Evolutionary conservation across 1,140 invertebrate genomes (phyloP), one percentile per base, ranked within the genome.

Genomic region (Agrilus planipennis): DNA sequence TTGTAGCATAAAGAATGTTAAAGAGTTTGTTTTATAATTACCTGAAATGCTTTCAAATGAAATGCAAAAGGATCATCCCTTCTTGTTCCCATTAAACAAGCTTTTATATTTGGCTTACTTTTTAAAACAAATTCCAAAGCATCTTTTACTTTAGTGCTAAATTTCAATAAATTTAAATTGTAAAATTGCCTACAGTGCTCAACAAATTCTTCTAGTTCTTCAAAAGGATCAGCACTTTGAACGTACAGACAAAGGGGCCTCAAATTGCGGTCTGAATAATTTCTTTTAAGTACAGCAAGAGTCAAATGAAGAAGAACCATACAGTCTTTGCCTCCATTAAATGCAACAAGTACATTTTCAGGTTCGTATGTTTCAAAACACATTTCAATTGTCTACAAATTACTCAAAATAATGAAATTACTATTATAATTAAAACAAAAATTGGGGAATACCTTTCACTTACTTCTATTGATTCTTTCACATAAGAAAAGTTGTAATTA

Each of bases 291-390:
- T 15, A 86, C 62, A 5, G 75, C 70, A 50, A 80, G 63, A 17
- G 74, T 67, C 18, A 95, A 60, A 63, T 95, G 85, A 37, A 95
- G 65, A 12, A 95, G 66, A 1, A 82, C 87, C 2, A 89, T 94
- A 58, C 93, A 97, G 67, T 98, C 94, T 67, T 98, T 98, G 5
- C 94, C 94, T 18, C 94, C 93, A 64, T 97, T 97, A 55, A 96
- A 98, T 39, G 86, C 85, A 21, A 97, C 55, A 55, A 89, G 89
- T 30, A 90, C 60, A 62, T 89, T 77, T 45, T 83, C 70, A 15
- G 74, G 44, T 23, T 69, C 62, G 53, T 78, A 89, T 31, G 60
- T 48, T 38, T 64, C 55, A 37, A 77, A 69, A 42, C 71, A 65
- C 57, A 69, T 42, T 57, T 57, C 47, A 37, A 69, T 58, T 2